These are phyloP conservation scores for Laothoe populi DNA, from an alignment of 2,888 invertebrate species.

Conservation along the genomic window DNA sequence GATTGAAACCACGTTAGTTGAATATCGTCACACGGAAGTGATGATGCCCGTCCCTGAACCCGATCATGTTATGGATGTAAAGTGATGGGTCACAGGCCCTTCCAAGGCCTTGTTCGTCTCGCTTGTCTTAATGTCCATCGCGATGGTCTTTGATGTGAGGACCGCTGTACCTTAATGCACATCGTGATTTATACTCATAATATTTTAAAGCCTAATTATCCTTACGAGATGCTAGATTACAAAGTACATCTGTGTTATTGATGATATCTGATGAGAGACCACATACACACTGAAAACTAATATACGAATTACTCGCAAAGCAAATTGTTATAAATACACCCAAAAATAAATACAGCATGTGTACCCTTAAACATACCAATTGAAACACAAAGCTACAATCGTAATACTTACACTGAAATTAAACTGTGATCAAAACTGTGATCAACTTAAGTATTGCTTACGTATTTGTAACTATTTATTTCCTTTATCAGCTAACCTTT, in stretches of 20 bases:
- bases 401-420: too few relatives aligned
- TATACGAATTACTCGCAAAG: too few relatives aligned
- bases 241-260: not conserved
- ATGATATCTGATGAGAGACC: not conserved
- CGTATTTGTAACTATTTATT: too few relatives aligned
- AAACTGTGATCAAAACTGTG: too few relatives aligned
- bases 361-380: too few relatives aligned
- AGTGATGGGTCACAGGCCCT: constrained; percentile 3
- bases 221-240: not conserved
- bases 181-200: not conserved
- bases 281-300: too few relatives aligned
- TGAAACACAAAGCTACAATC: too few relatives aligned
- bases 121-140: constrained; percentile 16
- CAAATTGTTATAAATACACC: too few relatives aligned
- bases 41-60: not conserved
- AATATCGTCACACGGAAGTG: constrained; percentile 6
- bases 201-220: constrained; percentile 10
- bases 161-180: not conserved
- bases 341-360: too few relatives aligned
- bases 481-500: too few relatives aligned
- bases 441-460: too few relatives aligned
- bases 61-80: not conserved
- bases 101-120: constrained; percentile 2
- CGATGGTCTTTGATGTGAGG: not conserved
- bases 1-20: not conserved